A percentile compares a stretch with the other conserved stretches of the same genome.
These are phyloP conservation scores for Epistrophe grossulariae DNA, from an alignment of 2,888 invertebrate species.

Conservation along the genomic window DNA sequence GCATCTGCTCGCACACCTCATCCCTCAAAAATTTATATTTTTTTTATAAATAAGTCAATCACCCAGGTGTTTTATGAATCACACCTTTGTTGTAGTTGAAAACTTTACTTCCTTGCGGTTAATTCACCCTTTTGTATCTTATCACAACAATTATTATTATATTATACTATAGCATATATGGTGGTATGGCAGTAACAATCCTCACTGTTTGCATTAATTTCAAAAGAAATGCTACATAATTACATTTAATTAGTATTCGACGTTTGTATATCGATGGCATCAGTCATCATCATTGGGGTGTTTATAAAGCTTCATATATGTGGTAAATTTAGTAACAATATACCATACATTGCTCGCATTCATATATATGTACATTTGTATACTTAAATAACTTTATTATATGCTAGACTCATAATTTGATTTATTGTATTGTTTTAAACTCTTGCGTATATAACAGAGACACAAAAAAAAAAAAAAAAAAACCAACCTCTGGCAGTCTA, in stretches of 20 bases:
- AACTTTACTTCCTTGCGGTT: not conserved
- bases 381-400: not conserved
- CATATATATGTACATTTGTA: not conserved
- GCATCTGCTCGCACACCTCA: no score
- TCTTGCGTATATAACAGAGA: slow-evolving; percentile 3
- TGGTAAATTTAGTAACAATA: slow-evolving; percentile 57
- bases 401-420: slow-evolving; percentile 39
- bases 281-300: not conserved
- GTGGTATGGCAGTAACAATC: not conserved
- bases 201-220: slow-evolving; percentile 17
- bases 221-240: slow-evolving; percentile 42
- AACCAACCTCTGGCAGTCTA: not conserved
- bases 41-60: not conserved
- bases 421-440: slow-evolving; percentile 52
- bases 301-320: slow-evolving; percentile 43
- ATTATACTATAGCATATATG: not conserved
- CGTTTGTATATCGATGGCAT: slow-evolving; percentile 14
- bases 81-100: not conserved
- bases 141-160: not conserved
- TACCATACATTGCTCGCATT: slow-evolving; percentile 29
- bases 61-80: slow-evolving; percentile 5
- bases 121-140: slow-evolving; percentile 7
- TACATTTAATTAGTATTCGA: slow-evolving; percentile 57
- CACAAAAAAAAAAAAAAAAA: not conserved
- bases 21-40: no score